Percentiles rank a stretch among this genome's conserved stretches.
Conservation (phyloP, 1,140 invertebrate genomes). For the Formica selysi region DNA sequence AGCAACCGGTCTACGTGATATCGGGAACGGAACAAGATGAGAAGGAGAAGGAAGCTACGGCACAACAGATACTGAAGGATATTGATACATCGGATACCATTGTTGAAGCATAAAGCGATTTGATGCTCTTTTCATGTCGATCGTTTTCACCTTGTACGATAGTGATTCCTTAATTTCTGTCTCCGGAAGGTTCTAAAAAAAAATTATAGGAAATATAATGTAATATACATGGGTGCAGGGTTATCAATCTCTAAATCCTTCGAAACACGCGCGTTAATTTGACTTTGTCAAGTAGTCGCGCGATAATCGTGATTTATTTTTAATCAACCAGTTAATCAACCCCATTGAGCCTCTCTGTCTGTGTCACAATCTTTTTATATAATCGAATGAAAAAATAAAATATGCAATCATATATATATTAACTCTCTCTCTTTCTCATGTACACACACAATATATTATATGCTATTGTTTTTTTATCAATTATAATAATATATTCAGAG, state of each 20-base stretch:
- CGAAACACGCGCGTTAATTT: not conserved
- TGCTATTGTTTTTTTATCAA: too few species aligned
- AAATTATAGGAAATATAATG: not conserved
- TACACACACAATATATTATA: too few species aligned
- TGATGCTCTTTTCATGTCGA: slow-evolving; percentile 12
- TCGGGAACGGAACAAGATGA: slow-evolving; percentile 83
- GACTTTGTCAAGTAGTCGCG: not conserved
- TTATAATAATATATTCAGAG: not conserved
- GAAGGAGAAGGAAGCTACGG: slow-evolving; percentile 66
- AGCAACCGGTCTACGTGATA: slow-evolving; percentile 84
- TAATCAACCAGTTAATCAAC: too few species aligned
- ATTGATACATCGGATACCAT: slow-evolving; percentile 56
- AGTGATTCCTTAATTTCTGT: slow-evolving; percentile 29
- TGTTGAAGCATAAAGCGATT: slow-evolving; percentile 45
- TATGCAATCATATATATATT: too few species aligned
- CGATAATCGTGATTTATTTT: not conserved
- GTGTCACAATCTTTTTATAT: not conserved
- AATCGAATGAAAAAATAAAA: too few species aligned
- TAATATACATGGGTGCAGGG: not conserved
- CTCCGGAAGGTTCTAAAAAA: not conserved
- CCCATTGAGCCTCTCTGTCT: not conserved
- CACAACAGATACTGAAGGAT: slow-evolving; percentile 43
- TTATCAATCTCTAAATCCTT: not conserved
- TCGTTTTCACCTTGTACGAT: slow-evolving; percentile 24
- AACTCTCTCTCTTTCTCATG: too few species aligned